A percentile compares a stretch with the other conserved stretches of the same genome.
Conservation (phyloP, 2,113 vertebrate genomes). For the Spheniscus mendiculus region DNA sequence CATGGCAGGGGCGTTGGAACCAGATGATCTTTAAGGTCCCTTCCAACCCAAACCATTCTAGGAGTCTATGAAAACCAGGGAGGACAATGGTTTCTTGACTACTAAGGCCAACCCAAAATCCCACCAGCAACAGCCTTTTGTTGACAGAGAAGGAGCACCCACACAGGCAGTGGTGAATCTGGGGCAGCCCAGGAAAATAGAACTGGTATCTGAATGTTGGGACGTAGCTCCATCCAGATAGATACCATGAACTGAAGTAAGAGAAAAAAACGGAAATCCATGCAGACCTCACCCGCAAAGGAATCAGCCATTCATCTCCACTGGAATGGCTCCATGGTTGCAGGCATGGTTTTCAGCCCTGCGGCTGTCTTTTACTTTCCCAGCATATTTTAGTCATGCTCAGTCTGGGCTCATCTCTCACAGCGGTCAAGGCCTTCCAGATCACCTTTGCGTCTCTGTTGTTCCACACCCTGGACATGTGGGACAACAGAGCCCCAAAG, state of each 20-base stretch:
- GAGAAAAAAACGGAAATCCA: neutral
- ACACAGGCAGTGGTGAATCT: neutral
- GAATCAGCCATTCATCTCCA: neutral
- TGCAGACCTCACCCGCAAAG: neutral
- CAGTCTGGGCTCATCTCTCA: neutral
- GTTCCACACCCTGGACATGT: rapidly evolving
- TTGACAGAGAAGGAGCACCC: neutral
- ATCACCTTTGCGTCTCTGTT: neutral
- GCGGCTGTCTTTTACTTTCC: neutral
- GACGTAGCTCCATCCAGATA: neutral
- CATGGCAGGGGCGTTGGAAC: neutral
- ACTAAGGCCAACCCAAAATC: neutral
- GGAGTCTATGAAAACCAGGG: neutral
- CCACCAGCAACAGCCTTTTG: neutral
- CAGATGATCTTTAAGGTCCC: neutral
- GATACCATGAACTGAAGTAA: neutral
- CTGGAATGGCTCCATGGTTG: rapidly evolving
- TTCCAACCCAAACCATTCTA: neutral
- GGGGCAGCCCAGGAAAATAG: neutral
- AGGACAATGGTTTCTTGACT: neutral
- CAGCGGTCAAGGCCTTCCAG: neutral
- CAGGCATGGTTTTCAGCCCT: neutral
- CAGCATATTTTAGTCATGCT: rapidly evolving
- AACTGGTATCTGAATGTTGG: neutral
- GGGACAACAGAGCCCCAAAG: neutral